phyloP scores from a whole-genome alignment of 2,113 vertebrate species.

The Hippocampus guttulatus region DNA sequence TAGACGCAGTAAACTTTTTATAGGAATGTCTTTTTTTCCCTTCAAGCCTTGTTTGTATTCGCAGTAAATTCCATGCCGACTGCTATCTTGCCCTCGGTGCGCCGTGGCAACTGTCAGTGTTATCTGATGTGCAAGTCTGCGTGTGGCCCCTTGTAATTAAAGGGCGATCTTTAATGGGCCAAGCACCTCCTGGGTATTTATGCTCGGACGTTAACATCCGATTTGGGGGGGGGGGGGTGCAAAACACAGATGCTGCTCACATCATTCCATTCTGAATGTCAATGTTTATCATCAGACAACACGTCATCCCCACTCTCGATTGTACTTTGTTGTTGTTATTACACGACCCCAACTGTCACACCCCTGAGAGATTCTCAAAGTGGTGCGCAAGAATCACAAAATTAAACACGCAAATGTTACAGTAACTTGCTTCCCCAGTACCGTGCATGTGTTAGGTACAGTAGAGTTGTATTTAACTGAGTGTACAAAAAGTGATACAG shows the following conservation, averaged over 20 bases:
- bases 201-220: conserved; percentile 3
- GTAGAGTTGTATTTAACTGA: too few species aligned
- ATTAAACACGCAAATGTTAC: too few species aligned
- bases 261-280: background rate
- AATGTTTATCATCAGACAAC: background rate
- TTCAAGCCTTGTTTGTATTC: background rate
- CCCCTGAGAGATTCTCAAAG: too few species aligned
- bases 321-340: background rate
- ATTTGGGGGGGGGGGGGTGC: background rate
- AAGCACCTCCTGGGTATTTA: conserved; percentile 26
- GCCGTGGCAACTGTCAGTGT: conserved; percentile 31
- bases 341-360: background rate
- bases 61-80: background rate
- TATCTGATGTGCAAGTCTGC: conserved; percentile 22
- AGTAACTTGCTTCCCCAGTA: too few species aligned
- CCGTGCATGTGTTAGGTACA: too few species aligned
- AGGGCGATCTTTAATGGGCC: conserved; percentile 34
- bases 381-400: too few species aligned
- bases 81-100: conserved; percentile 11
- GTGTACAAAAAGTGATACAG: too few species aligned
- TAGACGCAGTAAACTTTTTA: conserved; percentile 9
- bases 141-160: conserved; percentile 45
- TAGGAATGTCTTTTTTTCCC: background rate
- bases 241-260: background rate
- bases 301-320: background rate